Percentiles rank a stretch among this genome's conserved stretches.
phyloP scores from a whole-genome alignment of 1,140 invertebrate species.

The Apocrypta bakeri region DNA sequence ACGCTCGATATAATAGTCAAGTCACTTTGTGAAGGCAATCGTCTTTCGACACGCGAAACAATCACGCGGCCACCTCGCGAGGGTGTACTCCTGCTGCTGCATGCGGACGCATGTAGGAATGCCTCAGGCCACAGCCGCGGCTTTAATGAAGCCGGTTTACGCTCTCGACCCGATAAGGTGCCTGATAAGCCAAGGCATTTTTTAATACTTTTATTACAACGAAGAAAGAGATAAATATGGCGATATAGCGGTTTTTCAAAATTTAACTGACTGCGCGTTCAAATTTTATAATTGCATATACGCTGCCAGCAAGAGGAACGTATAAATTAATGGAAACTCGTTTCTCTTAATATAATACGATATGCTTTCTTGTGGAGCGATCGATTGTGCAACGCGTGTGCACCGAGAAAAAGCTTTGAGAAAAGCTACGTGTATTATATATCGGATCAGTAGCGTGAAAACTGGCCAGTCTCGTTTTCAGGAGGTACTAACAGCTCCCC shows the following conservation, averaged over 20 bases:
- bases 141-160: not conserved
- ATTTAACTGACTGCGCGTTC: not conserved
- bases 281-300: not conserved
- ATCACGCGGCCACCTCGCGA: slow-evolving; percentile 39
- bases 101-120: not conserved
- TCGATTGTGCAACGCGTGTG: not conserved
- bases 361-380: not conserved
- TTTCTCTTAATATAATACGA: not conserved
- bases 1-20: slow-evolving; percentile 71
- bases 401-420: not conserved
- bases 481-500: slow-evolving; percentile 50
- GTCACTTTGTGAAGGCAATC: slow-evolving; percentile 71
- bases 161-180: not conserved
- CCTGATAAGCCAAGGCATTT: not conserved
- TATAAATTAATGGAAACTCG: not conserved
- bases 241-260: not conserved
- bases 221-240: not conserved
- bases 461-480: slow-evolving; percentile 23
- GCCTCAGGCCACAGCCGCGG: not conserved
- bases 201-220: not conserved
- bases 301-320: not conserved
- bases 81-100: not conserved
- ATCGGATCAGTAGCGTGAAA: not conserved
- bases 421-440: slow-evolving; percentile 14
- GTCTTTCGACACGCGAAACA: slow-evolving; percentile 69